Evolutionary conservation across 1,140 invertebrate species (phyloP).

Genomic region (Goniozus legneri): DNA sequence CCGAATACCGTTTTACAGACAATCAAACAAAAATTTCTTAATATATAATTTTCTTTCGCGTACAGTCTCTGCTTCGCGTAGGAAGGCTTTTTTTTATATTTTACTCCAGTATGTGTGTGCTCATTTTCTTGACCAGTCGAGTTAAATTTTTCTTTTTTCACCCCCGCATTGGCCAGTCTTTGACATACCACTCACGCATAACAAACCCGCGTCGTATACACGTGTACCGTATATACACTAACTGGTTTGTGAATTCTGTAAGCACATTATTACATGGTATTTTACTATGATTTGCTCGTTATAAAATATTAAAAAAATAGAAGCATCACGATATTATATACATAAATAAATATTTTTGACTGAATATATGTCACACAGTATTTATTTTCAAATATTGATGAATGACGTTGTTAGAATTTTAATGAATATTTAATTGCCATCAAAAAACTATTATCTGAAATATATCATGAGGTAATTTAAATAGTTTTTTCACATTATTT

Average conservation of each 20-base stretch:
- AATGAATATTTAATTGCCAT: background rate
- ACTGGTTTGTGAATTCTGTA: slow-evolving; percentile 37
- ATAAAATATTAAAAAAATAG: background rate
- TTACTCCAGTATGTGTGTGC: too few species aligned
- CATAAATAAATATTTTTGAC: slow-evolving; percentile 2
- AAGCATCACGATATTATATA: slow-evolving; percentile 5
- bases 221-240: slow-evolving; percentile 29
- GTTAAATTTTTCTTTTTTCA: slow-evolving; percentile 33
- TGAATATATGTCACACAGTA: background rate
- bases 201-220: too few species aligned
- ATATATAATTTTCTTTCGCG: too few species aligned
- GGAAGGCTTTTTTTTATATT: too few species aligned
- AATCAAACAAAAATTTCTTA: too few species aligned
- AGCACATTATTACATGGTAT: slow-evolving; percentile 35
- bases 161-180: slow-evolving; percentile 32
- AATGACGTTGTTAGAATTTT: background rate
- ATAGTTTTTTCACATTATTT: too few species aligned
- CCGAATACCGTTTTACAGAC: too few species aligned
- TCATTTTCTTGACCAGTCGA: too few species aligned
- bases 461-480: too few species aligned
- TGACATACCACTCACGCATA: slow-evolving; percentile 31
- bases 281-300: slow-evolving; percentile 12
- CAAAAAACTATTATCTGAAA: too few species aligned
- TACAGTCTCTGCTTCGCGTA: too few species aligned
- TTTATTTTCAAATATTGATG: background rate